Percentiles rank a stretch among this genome's conserved stretches.
phyloP scores from a whole-genome alignment of 37 sponge, comb jelly and placozoan species.

The Ianthella basta region DNA sequence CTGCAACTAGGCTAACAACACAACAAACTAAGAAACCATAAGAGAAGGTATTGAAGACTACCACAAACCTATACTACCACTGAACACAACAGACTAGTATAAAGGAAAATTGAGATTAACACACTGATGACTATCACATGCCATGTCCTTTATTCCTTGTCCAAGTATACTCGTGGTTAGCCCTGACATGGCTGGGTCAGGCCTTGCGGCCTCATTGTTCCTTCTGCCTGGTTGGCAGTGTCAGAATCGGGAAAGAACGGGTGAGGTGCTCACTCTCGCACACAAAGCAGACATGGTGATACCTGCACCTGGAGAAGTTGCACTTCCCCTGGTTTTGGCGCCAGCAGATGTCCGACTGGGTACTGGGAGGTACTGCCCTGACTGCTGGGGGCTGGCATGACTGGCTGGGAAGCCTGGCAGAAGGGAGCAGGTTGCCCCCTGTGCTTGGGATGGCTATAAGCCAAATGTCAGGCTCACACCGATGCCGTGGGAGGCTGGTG shows the following conservation, averaged over 20 bases:
- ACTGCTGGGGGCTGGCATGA: neutral
- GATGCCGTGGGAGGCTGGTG: neutral
- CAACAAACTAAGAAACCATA: no score
- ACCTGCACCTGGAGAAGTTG: neutral
- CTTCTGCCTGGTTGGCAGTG: neutral
- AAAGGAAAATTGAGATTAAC: no score
- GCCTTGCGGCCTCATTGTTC: neutral
- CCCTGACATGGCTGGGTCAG: neutral
- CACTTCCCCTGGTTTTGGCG: neutral
- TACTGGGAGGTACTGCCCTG: neutral
- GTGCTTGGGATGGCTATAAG: neutral
- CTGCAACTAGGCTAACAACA: no score
- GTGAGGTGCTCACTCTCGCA: neutral
- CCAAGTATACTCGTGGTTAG: neutral
- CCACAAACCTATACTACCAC: no score
- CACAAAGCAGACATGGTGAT: neutral
- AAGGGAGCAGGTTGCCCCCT: neutral
- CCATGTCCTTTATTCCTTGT: no score
- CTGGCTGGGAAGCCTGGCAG: neutral
- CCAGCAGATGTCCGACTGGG: slow-evolving; percentile 2
- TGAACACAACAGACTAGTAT: no score
- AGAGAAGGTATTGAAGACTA: no score
- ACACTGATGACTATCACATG: no score
- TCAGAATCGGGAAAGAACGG: neutral
- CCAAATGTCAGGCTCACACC: neutral